Base-by-base conservation (phyloP, 1,140 invertebrate genomes). In the Berghia stephanieae region DNA sequence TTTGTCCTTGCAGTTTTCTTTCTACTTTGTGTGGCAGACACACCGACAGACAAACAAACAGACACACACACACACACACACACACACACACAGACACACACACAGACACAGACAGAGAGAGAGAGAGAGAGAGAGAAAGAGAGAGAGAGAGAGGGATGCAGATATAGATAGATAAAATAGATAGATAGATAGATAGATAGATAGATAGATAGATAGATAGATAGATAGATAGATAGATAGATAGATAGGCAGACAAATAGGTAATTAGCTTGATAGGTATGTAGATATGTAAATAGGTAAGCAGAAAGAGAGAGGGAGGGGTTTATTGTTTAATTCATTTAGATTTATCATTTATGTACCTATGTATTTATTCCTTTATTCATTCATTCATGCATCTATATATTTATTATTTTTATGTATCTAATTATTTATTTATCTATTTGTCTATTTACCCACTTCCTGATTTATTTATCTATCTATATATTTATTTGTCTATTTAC, bases 231-330 rank as follows among this genome's bases (percentile, higher is more conserved):
- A 24, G n/a, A 67, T 18, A 31, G 1, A 27, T 21, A 67, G 63
- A 27, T 21, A 40, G 27, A 67, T 6, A 8, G 34, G 27, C 24
- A 40, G 34, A 69, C 10, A 10, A 69, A 40, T 10, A 42, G 10
- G 13, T 3, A 69, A 21, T 21, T 3, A 40, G 8, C 1, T 13
- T 8, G 38, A 10, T 3, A 69, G 8, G 6, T 0, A 69, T 21
- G 46, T 18, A 69, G 38, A 40, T 4, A 69, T 21, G 46, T 16
- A 42, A 5, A 69, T 21, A 10, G 66, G n/a, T 38, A 34, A 42
- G n/a, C 38, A 68, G 34, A 68, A 4, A 40, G 66, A 68, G 66
- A 68, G 4, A 68, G 66, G 44, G 34, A 68, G 66, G 27, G 34
- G 5, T n/a, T n/a, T n/a, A n/a, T n/a, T n/a, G n/a, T n/a, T n/a